Base-by-base conservation (phyloP, 2,888 invertebrate species). In the Pantelozetes paolii region DNA sequence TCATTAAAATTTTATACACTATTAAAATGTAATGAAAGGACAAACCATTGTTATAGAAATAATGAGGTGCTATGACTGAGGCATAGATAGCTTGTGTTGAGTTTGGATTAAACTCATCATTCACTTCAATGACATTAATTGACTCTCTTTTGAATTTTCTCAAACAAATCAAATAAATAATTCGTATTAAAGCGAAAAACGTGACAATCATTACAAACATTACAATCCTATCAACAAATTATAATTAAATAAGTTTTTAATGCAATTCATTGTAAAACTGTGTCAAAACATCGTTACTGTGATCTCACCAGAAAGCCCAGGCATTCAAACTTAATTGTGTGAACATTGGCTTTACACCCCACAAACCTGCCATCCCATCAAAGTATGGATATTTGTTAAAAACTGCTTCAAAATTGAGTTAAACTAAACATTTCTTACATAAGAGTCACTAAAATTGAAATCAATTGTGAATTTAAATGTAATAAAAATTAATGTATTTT, bases 51-150 rank as follows among this genome's bases (percentile, higher is more conserved):
- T 30, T 28, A 59, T 59, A 59, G 59, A 59, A 59, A 28, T 30
- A 30, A 59, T 59, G 3, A 3, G 59, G 59, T 15, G 59, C 59
- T 59, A 59, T 59, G 5, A 30, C 59, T 30, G 59, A 59, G 13
- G 59, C 30, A 30, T 59, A 59, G 3, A 59, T 59, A 15, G 28
- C 59, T 59, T 59, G 59, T 30, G 59, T 32, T 59, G 59, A 59
- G 32, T 59, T 30, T 11, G 9, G 26, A 32, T 30, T 59, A 15
- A 18, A 8, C 6, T 18, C 30, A 1, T 59, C 30, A 30, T 59
- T 28, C 6, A 59, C 13, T 9, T 59, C 59, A 1, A 30, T 59
- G 9, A 30, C 30, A 59, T 1, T 8, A 11, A 30, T 59, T 59
- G 59, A 11, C 5, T 59, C 6, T 32, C 15, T 59, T 30, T 59